Evolutionary conservation across 1,140 invertebrate species (phyloP).

Genomic region (Drosophila pachea): DNA sequence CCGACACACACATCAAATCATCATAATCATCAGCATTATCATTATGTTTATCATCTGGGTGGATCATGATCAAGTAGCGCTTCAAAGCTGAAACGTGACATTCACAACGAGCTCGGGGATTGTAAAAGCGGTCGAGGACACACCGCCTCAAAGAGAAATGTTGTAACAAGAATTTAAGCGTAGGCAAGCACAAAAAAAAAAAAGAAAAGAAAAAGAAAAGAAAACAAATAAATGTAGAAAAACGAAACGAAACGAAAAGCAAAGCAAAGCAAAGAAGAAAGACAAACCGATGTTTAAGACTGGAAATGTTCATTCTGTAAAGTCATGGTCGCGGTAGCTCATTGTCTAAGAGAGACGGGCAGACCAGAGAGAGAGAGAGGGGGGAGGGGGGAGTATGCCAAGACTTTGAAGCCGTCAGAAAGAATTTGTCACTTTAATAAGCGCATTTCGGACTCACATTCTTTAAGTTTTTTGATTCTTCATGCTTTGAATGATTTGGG

Average conservation of each 20-base stretch:
- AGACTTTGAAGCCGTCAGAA: constrained; percentile 22
- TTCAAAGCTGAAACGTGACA: constrained; percentile 61
- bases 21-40: constrained; percentile 6
- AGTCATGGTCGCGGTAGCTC: constrained; percentile 53
- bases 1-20: constrained; percentile 22
- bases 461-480: constrained; percentile 1
- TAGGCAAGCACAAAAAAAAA: constrained; percentile 60
- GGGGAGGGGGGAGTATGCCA: too few relatives aligned
- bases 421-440: constrained; percentile 74
- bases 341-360: neutral
- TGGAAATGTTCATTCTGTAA: constrained; percentile 50
- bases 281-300: constrained; percentile 18
- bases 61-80: constrained; percentile 45
- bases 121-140: constrained; percentile 54
- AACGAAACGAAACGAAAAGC: constrained; percentile 4
- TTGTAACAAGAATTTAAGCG: constrained; percentile 50
- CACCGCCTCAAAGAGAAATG: constrained; percentile 26
- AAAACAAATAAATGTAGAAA: neutral
- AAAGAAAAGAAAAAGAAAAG: constrained; percentile 7
- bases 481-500: constrained; percentile 52
- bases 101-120: constrained; percentile 65
- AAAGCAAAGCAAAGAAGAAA: neutral
- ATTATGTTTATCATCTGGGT: constrained; percentile 18
- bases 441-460: constrained; percentile 51
- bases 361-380: too few relatives aligned